Conservation (phyloP, 2,113 vertebrate species). For the Callipepla californica region DNA sequence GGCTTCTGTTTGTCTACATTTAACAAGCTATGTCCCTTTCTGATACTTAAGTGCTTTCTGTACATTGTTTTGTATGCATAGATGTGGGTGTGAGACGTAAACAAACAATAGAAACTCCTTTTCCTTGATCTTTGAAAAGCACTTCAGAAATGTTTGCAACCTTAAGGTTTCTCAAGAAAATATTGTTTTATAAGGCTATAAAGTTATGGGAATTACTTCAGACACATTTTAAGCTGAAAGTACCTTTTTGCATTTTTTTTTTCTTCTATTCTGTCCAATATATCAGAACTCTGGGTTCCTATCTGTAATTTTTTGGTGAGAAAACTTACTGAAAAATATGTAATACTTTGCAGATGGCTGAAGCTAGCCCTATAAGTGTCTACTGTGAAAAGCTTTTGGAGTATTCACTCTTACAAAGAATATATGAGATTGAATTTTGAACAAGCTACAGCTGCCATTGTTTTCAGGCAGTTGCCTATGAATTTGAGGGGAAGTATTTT, state of each 20-base stretch:
- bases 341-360: background rate
- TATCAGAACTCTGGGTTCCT: background rate
- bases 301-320: background rate
- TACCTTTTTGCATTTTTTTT: background rate
- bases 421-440: background rate
- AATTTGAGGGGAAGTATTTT: background rate
- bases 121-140: background rate
- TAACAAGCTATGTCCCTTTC: background rate
- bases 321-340: background rate
- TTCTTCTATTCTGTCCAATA: background rate
- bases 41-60: background rate
- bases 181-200: background rate
- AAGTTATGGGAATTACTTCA: background rate
- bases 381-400: background rate
- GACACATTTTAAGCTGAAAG: background rate
- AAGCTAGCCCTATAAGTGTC: background rate
- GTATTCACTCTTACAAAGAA: background rate
- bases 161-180: background rate
- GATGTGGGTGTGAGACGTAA: background rate
- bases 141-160: background rate
- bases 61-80: background rate
- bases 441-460: background rate
- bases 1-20: background rate
- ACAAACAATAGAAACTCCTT: background rate
- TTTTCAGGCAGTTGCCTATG: background rate